phyloP scores from a whole-genome alignment of 1,140 invertebrate species.

The Nephila pilipes region DNA sequence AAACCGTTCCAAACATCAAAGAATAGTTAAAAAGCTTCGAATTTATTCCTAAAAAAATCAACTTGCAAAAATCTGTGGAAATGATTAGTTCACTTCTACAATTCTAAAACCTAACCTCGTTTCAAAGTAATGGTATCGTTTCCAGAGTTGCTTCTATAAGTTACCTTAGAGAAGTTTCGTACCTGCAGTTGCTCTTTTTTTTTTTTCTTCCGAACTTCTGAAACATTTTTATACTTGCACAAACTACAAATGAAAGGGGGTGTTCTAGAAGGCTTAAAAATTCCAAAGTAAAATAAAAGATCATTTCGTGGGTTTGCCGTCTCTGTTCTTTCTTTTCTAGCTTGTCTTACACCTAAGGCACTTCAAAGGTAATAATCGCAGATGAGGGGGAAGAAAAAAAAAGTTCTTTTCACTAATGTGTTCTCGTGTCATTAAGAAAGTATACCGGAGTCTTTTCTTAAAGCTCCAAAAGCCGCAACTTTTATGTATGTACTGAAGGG shows the following conservation, averaged over 20 bases:
- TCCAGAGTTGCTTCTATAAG: no score
- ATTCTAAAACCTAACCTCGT: no score
- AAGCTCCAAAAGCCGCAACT: constrained; percentile 3
- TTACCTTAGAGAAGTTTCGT: neutral
- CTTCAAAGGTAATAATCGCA: neutral
- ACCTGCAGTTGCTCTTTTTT: neutral
- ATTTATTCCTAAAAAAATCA: no score
- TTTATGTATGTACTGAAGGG: neutral
- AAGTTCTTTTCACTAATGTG: neutral
- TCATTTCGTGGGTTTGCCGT: constrained; percentile 3
- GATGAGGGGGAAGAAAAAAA: neutral
- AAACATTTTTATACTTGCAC: neutral
- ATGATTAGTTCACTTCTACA: no score
- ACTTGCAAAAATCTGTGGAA: no score
- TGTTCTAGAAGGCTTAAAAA: neutral
- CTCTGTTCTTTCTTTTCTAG: neutral
- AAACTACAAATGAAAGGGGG: neutral
- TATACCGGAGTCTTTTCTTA: neutral
- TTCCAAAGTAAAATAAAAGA: constrained; percentile 14
- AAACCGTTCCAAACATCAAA: no score
- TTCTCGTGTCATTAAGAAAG: neutral
- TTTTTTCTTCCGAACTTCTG: neutral
- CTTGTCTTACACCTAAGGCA: neutral
- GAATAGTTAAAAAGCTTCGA: no score
- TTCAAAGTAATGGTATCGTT: no score